phyloP scores from a whole-genome alignment of 2,113 vertebrate species.

The Hepsetus odoe region DNA sequence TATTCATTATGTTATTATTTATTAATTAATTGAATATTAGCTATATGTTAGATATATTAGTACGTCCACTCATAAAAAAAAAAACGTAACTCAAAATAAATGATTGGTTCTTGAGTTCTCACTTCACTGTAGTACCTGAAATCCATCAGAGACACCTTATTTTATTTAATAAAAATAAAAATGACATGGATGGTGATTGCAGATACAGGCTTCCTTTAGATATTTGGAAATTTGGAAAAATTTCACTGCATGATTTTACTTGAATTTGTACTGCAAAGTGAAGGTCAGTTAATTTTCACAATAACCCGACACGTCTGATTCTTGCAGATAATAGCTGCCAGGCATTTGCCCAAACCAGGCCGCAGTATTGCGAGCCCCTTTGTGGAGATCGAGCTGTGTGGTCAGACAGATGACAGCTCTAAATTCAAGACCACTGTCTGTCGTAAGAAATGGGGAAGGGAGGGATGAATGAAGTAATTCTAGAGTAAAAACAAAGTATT shows the following conservation, averaged over 20 bases:
- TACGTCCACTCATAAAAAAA: too few relatives aligned
- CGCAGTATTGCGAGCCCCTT: conserved; percentile 94
- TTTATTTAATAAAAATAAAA: too few relatives aligned
- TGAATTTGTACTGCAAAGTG: background rate
- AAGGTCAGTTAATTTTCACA: background rate
- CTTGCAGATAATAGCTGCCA: conserved; percentile 87
- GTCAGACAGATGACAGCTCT: conserved; percentile 82
- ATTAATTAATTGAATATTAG: too few relatives aligned
- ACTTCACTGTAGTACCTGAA: too few relatives aligned
- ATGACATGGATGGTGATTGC: too few relatives aligned
- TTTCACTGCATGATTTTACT: too few relatives aligned
- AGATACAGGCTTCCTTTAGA: too few relatives aligned
- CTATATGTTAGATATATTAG: too few relatives aligned
- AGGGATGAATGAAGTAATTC: background rate
- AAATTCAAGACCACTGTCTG: conserved; percentile 91
- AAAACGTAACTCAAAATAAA: too few relatives aligned
- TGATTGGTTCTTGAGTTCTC: too few relatives aligned
- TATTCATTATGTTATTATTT: background rate
- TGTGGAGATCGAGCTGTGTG: conserved; percentile 93
- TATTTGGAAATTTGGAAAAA: too few relatives aligned
- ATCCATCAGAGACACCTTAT: too few relatives aligned
- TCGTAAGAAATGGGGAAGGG: conserved; percentile 59
- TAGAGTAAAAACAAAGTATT: background rate
- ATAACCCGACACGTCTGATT: background rate
- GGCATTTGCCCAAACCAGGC: conserved; percentile 90